Percentiles rank a stretch among this genome's conserved stretches.
Conservation (phyloP, 2,888 invertebrate species). For the Epistrophe eligans region DNA sequence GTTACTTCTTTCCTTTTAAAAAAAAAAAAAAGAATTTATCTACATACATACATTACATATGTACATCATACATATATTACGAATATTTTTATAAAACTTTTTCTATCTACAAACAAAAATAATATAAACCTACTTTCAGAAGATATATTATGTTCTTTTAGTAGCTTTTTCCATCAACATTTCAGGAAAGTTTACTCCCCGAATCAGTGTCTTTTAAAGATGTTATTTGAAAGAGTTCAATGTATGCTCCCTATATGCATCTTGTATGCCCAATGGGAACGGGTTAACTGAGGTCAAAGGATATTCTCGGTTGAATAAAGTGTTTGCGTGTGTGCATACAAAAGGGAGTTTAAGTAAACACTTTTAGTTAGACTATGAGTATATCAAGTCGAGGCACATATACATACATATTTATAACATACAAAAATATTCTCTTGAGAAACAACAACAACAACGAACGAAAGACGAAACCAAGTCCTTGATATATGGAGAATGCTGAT, state of each 20-base stretch:
- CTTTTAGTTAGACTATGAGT: constrained; percentile 33
- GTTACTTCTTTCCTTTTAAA: not conserved
- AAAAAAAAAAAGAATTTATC: too few species aligned
- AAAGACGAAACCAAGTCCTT: constrained; percentile 16
- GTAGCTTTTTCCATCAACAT: constrained; percentile 1
- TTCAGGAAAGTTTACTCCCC: not conserved
- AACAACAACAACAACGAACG: not conserved
- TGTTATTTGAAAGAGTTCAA: constrained; percentile 21
- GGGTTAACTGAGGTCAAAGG: constrained; percentile 60
- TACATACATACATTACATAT: too few species aligned
- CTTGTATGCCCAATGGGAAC: not conserved
- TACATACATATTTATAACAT: too few species aligned
- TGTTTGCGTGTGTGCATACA: constrained; percentile 23
- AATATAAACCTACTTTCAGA: not conserved
- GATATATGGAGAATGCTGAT: not conserved
- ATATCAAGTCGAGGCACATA: not conserved
- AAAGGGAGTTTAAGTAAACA: constrained; percentile 46
- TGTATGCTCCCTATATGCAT: not conserved
- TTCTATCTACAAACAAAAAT: not conserved
- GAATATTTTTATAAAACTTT: constrained; percentile 24
- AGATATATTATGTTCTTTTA: not conserved
- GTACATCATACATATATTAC: not conserved
- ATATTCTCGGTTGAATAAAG: constrained; percentile 38
- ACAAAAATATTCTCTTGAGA: too few species aligned
- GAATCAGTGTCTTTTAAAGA: not conserved